Evolutionary conservation across 2,797 vertebrate genomes (phyloP).

Genomic region (Percopsis omiscomaycus): DNA sequence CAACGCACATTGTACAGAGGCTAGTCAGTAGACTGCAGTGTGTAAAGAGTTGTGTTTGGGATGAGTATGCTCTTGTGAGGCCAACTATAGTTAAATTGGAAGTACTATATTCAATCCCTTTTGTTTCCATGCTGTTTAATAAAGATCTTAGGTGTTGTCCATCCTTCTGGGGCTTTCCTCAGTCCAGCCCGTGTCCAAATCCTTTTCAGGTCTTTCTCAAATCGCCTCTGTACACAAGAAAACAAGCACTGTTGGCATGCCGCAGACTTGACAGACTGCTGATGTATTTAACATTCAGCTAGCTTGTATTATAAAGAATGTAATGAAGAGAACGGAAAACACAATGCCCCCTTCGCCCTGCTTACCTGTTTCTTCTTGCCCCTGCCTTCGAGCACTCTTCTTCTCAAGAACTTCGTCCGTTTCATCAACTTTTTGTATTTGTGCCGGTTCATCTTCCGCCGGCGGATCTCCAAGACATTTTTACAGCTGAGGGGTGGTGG

Average conservation of each 20-base stretch:
- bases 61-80: neutral
- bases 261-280: neutral
- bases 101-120: constrained; percentile 46
- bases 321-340: neutral
- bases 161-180: constrained; percentile 83
- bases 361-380: constrained; percentile 86
- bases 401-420: constrained; percentile 83
- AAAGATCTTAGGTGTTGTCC: constrained; percentile 86
- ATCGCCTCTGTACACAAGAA: constrained; percentile 72
- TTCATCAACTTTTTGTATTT: constrained; percentile 90
- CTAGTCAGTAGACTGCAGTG: neutral
- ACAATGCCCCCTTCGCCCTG: neutral
- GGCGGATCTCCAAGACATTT: constrained; percentile 89
- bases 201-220: constrained; percentile 85
- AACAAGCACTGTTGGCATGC: neutral
- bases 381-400: constrained; percentile 76
- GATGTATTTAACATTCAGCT: neutral
- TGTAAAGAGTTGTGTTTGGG: neutral
- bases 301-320: neutral
- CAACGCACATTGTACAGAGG: neutral
- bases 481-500: constrained; percentile 78
- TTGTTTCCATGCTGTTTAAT: constrained; percentile 67
- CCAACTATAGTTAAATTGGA: neutral
- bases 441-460: constrained; percentile 92
- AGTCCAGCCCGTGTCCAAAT: constrained; percentile 88